These are phyloP conservation scores for Ornithoptera alexandrae DNA, from an alignment of 2,888 invertebrate genomes.

Conservation along the genomic window DNA sequence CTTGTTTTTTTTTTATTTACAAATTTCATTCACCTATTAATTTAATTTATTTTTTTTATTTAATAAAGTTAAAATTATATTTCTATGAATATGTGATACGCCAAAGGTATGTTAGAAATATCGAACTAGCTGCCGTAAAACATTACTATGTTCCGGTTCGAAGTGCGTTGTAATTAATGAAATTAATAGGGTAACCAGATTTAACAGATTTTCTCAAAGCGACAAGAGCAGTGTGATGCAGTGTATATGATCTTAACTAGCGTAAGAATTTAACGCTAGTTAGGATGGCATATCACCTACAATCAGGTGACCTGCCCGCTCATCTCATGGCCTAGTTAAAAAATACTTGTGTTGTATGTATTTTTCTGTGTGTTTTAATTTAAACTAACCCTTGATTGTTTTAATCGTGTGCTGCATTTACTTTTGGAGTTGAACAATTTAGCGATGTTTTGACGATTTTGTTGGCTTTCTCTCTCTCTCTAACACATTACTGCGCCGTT, in stretches of 20 bases:
- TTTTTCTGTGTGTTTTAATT: background rate
- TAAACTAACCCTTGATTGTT: too few species aligned
- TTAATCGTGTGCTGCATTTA: background rate
- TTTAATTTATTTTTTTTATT: too few species aligned
- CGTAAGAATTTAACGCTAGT: too few species aligned
- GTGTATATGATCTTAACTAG: background rate
- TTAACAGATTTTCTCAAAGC: too few species aligned
- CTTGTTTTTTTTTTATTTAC: too few species aligned
- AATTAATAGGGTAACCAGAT: too few species aligned
- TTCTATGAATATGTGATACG: background rate
- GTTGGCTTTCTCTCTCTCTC: conserved; percentile 41
- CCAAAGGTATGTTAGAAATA: background rate
- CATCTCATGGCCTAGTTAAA: background rate
- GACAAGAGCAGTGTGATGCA: too few species aligned
- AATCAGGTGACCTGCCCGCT: too few species aligned
- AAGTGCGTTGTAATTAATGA: too few species aligned
- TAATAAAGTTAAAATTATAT: too few species aligned
- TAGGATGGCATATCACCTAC: background rate
- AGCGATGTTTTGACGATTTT: conserved; percentile 40
- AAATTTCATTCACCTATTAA: too few species aligned
- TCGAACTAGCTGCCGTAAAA: background rate
- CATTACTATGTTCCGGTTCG: background rate
- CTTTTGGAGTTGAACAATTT: conserved; percentile 39
- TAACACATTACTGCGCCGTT: conserved; percentile 31
- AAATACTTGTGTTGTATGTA: background rate